phyloP scores from a whole-genome alignment of 2,113 vertebrate species.

The Desmodus rotundus region DNA sequence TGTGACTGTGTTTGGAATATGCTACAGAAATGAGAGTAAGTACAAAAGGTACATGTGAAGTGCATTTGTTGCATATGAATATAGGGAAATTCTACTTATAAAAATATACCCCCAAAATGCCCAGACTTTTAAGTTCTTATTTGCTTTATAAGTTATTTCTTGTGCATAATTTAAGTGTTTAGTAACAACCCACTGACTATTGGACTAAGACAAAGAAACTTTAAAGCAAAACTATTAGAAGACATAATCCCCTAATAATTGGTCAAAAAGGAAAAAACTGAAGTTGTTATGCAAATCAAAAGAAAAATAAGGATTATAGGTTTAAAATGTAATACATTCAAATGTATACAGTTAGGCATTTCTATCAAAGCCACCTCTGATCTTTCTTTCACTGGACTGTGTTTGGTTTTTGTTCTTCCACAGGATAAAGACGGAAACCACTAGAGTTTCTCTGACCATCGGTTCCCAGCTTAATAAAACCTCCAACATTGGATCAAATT shows the following conservation, averaged over 20 bases:
- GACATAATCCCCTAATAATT: neutral
- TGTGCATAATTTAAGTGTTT: slow-evolving; percentile 4
- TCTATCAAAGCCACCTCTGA: neutral
- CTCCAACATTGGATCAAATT: slow-evolving; percentile 42
- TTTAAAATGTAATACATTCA: neutral
- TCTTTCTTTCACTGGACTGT: slow-evolving; percentile 8
- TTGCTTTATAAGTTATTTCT: slow-evolving; percentile 24
- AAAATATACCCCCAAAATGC: neutral
- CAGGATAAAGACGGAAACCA: slow-evolving; percentile 64
- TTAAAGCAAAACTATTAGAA: neutral
- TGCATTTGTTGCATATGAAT: neutral
- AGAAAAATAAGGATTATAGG: neutral
- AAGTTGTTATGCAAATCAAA: slow-evolving; percentile 6
- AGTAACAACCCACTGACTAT: neutral
- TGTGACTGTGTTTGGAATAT: slow-evolving; percentile 40
- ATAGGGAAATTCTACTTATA: neutral
- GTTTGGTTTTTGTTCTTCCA: neutral
- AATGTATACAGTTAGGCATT: neutral
- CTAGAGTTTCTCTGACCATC: slow-evolving; percentile 51
- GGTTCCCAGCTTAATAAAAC: slow-evolving; percentile 56
- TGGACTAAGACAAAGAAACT: neutral
- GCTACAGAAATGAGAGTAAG: slow-evolving; percentile 77
- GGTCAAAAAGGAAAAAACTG: neutral
- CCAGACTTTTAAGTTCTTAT: neutral
- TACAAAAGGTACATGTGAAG: slow-evolving; percentile 5